Percentiles rank a stretch among this genome's conserved stretches.
Conservation (phyloP, 2,113 vertebrate species). For the Pachycephala philippinensis region DNA sequence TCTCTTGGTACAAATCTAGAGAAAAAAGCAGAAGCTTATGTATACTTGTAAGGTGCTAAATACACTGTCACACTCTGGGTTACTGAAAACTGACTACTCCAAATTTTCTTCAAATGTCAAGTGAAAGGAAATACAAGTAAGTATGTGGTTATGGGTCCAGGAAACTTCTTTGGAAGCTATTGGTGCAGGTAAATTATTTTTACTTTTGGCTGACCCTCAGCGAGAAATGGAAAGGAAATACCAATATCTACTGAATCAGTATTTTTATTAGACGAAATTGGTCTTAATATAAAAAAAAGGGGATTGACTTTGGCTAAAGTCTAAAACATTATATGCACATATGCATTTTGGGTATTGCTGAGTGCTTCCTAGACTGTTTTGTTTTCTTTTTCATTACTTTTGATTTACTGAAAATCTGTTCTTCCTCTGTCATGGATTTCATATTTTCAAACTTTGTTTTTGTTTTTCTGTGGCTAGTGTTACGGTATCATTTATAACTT, state of each 20-base stretch:
- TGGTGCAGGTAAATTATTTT: slow-evolving; percentile 50
- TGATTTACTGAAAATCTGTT: slow-evolving; percentile 1
- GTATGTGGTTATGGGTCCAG: slow-evolving; percentile 9
- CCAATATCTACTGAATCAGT: slow-evolving; percentile 29
- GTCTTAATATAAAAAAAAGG: slow-evolving; percentile 12
- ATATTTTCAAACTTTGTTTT: neutral
- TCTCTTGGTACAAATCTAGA: neutral
- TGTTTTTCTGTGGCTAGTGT: neutral
- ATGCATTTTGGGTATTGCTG: neutral
- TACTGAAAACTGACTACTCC: neutral
- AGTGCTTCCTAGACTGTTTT: neutral
- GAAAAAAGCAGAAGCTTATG: neutral
- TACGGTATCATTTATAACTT: neutral
- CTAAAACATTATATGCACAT: neutral
- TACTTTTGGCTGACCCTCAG: slow-evolving; percentile 53
- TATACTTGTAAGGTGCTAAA: neutral
- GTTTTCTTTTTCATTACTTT: neutral
- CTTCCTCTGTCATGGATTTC: neutral
- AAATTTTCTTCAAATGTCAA: neutral
- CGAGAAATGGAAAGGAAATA: slow-evolving; percentile 55
- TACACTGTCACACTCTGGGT: neutral
- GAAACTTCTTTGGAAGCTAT: slow-evolving; percentile 35
- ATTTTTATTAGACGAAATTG: slow-evolving; percentile 43
- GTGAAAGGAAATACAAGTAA: slow-evolving; percentile 19
- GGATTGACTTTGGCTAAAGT: slow-evolving; percentile 44